Percentiles rank a stretch among this genome's conserved stretches.
phyloP scores from a whole-genome alignment of 1,140 invertebrate genomes.

The Chlorops oryzae region DNA sequence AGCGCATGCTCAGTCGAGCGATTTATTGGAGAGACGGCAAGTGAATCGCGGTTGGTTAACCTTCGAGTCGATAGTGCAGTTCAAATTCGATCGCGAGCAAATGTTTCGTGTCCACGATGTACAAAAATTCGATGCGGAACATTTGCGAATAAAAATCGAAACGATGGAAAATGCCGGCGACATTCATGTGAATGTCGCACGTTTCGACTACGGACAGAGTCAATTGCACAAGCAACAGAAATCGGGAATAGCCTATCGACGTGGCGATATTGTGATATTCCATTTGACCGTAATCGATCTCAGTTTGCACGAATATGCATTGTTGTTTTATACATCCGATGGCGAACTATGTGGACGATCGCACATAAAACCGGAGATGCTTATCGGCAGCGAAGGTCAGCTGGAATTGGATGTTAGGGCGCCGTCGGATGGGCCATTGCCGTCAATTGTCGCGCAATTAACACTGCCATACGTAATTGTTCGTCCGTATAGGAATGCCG shows the following conservation, averaged over 20 bases:
- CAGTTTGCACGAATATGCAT: conserved; percentile 23
- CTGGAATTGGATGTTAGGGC: conserved; percentile 69
- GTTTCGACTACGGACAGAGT: conserved; percentile 35
- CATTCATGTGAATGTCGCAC: conserved; percentile 32
- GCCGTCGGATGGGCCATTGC: conserved; percentile 48
- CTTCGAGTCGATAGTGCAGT: conserved; percentile 69
- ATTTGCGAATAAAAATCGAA: conserved; percentile 34
- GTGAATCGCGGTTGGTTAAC: conserved; percentile 74
- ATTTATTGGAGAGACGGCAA: too few relatives aligned
- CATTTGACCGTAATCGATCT: conserved; percentile 53
- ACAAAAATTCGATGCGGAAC: conserved; percentile 40
- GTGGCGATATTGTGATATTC: conserved; percentile 36
- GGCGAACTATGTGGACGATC: conserved; percentile 64
- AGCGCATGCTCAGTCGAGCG: conserved; percentile 41
- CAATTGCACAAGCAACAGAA: conserved; percentile 28
- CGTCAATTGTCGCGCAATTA: conserved; percentile 63
- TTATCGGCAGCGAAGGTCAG: conserved; percentile 63
- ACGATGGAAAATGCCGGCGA: conserved; percentile 33
- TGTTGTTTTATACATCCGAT: conserved; percentile 28
- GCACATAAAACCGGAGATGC: conserved; percentile 53
- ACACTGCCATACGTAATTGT: conserved; percentile 54
- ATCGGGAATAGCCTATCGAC: conserved; percentile 33
- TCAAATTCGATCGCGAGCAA: conserved; percentile 59
- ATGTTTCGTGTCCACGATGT: conserved; percentile 45
- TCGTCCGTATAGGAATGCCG: conserved; percentile 59